A percentile compares a stretch with the other conserved stretches of the same genome.
Conservation (phyloP, 2,797 vertebrate genomes). For the Sebastes matsubarae region DNA sequence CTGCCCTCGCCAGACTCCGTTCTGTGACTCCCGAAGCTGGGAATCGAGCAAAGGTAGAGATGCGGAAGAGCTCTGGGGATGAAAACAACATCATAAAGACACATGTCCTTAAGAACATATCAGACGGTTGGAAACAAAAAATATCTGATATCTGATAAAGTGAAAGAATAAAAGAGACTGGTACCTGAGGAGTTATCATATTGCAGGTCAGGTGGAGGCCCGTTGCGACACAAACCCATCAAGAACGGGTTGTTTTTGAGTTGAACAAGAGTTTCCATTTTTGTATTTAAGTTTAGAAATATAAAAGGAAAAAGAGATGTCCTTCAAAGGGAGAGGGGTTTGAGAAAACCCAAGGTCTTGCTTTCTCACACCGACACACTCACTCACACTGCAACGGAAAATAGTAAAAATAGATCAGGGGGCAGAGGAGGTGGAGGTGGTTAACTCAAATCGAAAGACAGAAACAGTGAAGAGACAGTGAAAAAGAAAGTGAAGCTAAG, state of each 20-base stretch:
- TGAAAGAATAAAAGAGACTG: background rate
- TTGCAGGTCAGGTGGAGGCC: slow-evolving; percentile 85
- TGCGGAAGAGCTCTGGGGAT: slow-evolving; percentile 90
- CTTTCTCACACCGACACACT: slow-evolving; percentile 37
- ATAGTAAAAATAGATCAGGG: background rate
- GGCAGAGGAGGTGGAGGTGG: background rate
- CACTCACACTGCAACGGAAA: slow-evolving; percentile 23
- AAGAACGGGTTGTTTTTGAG: slow-evolving; percentile 86
- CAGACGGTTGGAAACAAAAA: background rate
- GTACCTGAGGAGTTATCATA: slow-evolving; percentile 89
- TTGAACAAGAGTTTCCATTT: slow-evolving; percentile 86
- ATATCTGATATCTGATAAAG: background rate
- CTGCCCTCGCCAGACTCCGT: slow-evolving; percentile 93
- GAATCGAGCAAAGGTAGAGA: slow-evolving; percentile 94
- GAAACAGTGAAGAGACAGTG: background rate
- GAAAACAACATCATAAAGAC: background rate
- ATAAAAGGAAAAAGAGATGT: slow-evolving; percentile 74
- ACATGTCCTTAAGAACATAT: background rate
- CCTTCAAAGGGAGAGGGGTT: slow-evolving; percentile 88
- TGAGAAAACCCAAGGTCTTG: slow-evolving; percentile 72
- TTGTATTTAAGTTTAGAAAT: slow-evolving; percentile 22
- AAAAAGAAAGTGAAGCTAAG: slow-evolving; percentile 1
- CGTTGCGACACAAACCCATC: slow-evolving; percentile 83
- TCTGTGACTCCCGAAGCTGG: slow-evolving; percentile 86
- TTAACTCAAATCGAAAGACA: background rate